Evolutionary conservation across 2,888 invertebrate genomes (phyloP).

Genomic region (Psococerastis gibbosa): DNA sequence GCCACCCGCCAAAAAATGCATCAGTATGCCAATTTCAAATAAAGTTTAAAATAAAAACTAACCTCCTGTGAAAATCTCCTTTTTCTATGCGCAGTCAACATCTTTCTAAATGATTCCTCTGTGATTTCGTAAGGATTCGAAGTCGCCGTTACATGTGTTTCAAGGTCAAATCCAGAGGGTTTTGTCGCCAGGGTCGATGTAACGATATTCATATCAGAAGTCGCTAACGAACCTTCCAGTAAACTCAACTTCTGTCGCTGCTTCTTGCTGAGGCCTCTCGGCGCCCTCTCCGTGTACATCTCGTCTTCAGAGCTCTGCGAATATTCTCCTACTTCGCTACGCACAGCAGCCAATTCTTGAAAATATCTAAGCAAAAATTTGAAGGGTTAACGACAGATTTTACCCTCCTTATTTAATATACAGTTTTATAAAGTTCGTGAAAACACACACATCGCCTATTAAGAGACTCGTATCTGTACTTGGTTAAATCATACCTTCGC

Average conservation of each 20-base stretch:
- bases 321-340: conserved; percentile 47
- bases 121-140: conserved; percentile 29
- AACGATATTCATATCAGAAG: conserved; percentile 23
- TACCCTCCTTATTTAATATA: too few relatives aligned
- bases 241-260: conserved; percentile 25
- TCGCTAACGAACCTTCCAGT: conserved; percentile 13
- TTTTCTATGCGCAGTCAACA: conserved; percentile 49
- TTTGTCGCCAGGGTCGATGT: conserved; percentile 28
- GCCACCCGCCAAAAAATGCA: too few relatives aligned
- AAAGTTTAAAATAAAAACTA: conserved; percentile 20
- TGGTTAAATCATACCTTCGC: too few relatives aligned
- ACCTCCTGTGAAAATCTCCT: conserved; percentile 51
- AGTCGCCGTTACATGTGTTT: conserved; percentile 23
- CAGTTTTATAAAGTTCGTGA: too few relatives aligned
- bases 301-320: conserved; percentile 54
- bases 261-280: conserved; percentile 34
- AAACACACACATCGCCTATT: too few relatives aligned
- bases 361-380: conserved; percentile 28
- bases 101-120: conserved; percentile 46
- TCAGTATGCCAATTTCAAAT: too few relatives aligned
- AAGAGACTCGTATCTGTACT: too few relatives aligned
- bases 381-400: too few relatives aligned
- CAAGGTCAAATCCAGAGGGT: conserved; percentile 25
- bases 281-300: conserved; percentile 49
- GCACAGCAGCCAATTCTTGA: conserved; percentile 48